Evolutionary conservation across 1,140 invertebrate species (phyloP), one percentile per base, ranked within the genome.

Genomic region (Argopecten irradians): DNA sequence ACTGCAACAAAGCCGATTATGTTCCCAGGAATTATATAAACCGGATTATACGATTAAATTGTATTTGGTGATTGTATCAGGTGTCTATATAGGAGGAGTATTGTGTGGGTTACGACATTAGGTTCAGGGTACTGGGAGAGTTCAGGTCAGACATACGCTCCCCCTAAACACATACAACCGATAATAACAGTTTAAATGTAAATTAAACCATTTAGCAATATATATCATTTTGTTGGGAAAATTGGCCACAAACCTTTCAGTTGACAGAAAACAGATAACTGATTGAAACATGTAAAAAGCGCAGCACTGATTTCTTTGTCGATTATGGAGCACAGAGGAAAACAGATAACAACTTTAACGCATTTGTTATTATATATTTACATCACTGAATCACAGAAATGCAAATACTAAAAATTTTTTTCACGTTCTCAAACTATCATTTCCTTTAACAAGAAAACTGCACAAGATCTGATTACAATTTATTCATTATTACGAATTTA

Each of bases 151-250:
- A 71, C 22, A n/a, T 71, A 16, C 5, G n/a, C n/a, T n/a, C n/a
- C 55, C 13, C 83, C 36, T 36, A 84, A 84, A 84, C 36, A 84
- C 36, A 35, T 22, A 22, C 83, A 35, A 16, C 83, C 36, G 83
- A 84, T 84, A 84, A 84, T 84, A 35, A 36, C 34, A 36, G 83
- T 84, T 84, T 84, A 84, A 84, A 84, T 84, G 34, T 33, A 39
- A 84, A 84, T 84, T 84, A 84, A 84, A 84, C 83, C 34, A 84
- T 84, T 84, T 84, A 84, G 83, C 83, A 84, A n/a, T 71, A 71
- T 71, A 71, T 28, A 84, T 84, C 34, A 36, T 84, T 84, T 36
- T 84, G 34, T 84, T 36, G 83, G 34, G 34, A 34, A 39, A 84
- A 84, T 84, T 84, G 36, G 34, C 34, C 34, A 36, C 36, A 36